Evolutionary conservation across 2,888 invertebrate species (phyloP).

Genomic region (Athrips mouffetella): DNA sequence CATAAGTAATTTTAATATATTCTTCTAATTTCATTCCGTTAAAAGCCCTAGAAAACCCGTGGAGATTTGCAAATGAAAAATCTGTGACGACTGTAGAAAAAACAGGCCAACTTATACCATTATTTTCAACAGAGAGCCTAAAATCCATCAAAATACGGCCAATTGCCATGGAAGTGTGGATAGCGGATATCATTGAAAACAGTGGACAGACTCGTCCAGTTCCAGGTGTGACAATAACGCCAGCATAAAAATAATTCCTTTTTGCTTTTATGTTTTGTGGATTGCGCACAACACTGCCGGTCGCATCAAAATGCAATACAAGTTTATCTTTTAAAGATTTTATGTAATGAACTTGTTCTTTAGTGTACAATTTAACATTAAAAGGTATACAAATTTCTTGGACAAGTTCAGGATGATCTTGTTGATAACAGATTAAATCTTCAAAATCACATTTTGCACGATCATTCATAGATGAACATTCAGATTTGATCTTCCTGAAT

Average conservation of each 20-base stretch:
- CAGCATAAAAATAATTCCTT: not conserved
- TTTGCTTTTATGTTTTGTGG: not conserved
- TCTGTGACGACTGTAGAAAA: constrained; percentile 5
- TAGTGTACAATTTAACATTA: not conserved
- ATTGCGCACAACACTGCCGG: not conserved
- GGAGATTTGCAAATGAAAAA: not conserved
- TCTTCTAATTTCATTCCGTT: not conserved
- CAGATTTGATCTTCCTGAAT: not conserved
- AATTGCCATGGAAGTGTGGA: not conserved
- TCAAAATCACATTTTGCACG: not conserved
- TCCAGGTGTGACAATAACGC: not conserved
- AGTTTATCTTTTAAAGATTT: not conserved
- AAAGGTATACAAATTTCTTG: not conserved
- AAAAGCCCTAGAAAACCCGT: constrained; percentile 1
- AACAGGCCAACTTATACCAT: not conserved
- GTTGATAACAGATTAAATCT: not conserved
- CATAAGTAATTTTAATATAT: not conserved
- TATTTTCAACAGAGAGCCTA: not conserved
- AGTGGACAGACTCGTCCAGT: not conserved
- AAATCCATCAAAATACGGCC: not conserved
- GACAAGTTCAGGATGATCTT: not conserved
- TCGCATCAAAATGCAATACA: not conserved
- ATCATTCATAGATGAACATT: not conserved
- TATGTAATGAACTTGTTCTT: not conserved
- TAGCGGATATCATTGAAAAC: not conserved